These are phyloP conservation scores for Diploscapter pachys DNA, from an alignment of 1,140 invertebrate genomes.

Conservation along the genomic window DNA sequence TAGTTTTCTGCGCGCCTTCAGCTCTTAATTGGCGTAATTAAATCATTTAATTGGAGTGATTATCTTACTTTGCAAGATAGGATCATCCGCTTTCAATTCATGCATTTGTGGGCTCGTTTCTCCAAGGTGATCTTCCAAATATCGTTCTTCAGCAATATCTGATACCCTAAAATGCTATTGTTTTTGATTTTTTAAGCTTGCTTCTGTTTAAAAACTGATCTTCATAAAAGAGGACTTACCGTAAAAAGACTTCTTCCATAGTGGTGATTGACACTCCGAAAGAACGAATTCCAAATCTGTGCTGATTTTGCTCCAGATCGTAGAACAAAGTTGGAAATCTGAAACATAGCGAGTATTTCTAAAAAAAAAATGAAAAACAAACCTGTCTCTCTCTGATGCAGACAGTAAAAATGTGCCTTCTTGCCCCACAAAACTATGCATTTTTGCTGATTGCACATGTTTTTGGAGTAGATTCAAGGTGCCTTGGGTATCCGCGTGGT, in stretches of 20 bases:
- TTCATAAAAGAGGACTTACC: slow-evolving; percentile 61
- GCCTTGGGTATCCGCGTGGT: slow-evolving; percentile 4
- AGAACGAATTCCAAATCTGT: slow-evolving; percentile 69
- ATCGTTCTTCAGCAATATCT: slow-evolving; percentile 32
- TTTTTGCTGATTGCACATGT: slow-evolving; percentile 60
- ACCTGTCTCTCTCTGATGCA: background rate
- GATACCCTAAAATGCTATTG: slow-evolving; percentile 53
- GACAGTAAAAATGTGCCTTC: slow-evolving; percentile 39
- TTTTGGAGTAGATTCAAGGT: slow-evolving; percentile 12
- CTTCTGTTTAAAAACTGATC: slow-evolving; percentile 13
- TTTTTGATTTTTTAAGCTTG: slow-evolving; percentile 12
- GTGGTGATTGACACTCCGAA: slow-evolving; percentile 78
- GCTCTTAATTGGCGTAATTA: slow-evolving; percentile 18
- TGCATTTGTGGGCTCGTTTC: slow-evolving; percentile 8
- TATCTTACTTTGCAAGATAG: slow-evolving; percentile 21
- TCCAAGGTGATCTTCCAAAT: slow-evolving; percentile 21
- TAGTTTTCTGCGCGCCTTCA: slow-evolving; percentile 10
- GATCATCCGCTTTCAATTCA: slow-evolving; percentile 29
- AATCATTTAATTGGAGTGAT: background rate
- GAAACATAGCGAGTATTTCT: slow-evolving; percentile 16
- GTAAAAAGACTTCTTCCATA: slow-evolving; percentile 80
- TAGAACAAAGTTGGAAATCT: slow-evolving; percentile 63
- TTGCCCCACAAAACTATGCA: slow-evolving; percentile 35
- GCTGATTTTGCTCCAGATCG: slow-evolving; percentile 67
- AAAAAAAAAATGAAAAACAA: background rate